Conservation (phyloP, 2,113 vertebrate species). For the Cavia porcellus region DNA sequence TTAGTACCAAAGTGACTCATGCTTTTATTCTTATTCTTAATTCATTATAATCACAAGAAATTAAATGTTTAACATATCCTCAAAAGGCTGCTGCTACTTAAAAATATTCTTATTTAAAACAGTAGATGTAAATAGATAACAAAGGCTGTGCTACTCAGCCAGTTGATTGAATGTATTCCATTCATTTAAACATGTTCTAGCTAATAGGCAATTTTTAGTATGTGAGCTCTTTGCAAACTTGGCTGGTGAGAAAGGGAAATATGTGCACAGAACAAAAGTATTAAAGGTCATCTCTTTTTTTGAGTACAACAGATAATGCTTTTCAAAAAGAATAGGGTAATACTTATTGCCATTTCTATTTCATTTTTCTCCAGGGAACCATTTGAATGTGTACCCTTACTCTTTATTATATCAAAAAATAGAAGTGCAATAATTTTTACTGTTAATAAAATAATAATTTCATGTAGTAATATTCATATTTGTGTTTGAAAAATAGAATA, state of each 20-base stretch:
- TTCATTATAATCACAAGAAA: constrained; percentile 47
- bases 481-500: constrained; percentile 24
- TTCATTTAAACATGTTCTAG: not conserved
- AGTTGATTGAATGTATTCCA: not conserved
- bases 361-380: not conserved
- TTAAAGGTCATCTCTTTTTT: not conserved
- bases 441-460: not conserved
- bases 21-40: not conserved
- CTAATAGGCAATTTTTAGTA: not conserved
- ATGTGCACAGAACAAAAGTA: not conserved
- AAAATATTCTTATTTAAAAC: constrained; percentile 41
- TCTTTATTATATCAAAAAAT: constrained; percentile 45
- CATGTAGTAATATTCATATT: not conserved
- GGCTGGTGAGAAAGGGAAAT: not conserved
- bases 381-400: not conserved
- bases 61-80: constrained; percentile 17
- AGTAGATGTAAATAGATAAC: not conserved
- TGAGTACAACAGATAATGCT: not conserved
- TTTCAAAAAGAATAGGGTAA: constrained; percentile 18
- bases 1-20: not conserved
- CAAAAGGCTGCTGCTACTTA: constrained; percentile 25
- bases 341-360: constrained; percentile 17
- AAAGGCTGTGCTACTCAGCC: not conserved
- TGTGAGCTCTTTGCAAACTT: not conserved
- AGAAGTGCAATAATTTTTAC: constrained; percentile 25